phyloP scores from a whole-genome alignment of 2,888 invertebrate genomes.

The Glaucopsyche alexis region DNA sequence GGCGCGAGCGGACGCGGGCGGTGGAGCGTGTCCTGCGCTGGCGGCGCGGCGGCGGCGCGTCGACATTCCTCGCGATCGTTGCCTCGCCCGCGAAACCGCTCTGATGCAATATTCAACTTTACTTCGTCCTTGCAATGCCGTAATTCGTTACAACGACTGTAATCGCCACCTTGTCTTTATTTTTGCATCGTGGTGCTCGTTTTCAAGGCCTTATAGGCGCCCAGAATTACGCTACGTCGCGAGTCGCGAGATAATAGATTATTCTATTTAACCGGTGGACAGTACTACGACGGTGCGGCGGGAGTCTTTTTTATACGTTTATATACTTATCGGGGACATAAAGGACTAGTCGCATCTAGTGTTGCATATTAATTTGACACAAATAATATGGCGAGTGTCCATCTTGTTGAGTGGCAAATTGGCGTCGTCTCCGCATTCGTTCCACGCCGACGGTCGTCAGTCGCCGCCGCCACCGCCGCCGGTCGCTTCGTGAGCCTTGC shows the following conservation, averaged over 20 bases:
- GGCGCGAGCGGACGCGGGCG: conserved; percentile 44
- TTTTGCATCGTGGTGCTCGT: conserved; percentile 61
- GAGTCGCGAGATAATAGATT: conserved; percentile 53
- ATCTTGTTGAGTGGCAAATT: conserved; percentile 69
- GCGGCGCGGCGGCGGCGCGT: conserved; percentile 56
- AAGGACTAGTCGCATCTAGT: conserved; percentile 50
- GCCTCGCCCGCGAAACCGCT: conserved; percentile 69
- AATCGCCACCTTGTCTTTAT: conserved; percentile 68
- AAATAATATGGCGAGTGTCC: conserved; percentile 63
- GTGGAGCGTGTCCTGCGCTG: conserved; percentile 45
- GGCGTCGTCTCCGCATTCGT: conserved; percentile 66
- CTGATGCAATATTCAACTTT: conserved; percentile 80
- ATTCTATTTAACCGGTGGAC: conserved; percentile 53
- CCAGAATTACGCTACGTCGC: conserved; percentile 56
- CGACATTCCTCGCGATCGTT: conserved; percentile 75
- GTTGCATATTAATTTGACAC: conserved; percentile 62
- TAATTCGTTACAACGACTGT: conserved; percentile 77
- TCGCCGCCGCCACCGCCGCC: conserved; percentile 42
- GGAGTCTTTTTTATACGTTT: conserved; percentile 36
- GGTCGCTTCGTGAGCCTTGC: conserved; percentile 61
- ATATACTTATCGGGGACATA: conserved; percentile 48
- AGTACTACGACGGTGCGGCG: conserved; percentile 38
- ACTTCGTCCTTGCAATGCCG: conserved; percentile 80
- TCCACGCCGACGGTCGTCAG: conserved; percentile 48
- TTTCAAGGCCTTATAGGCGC: conserved; percentile 67